Conservation (phyloP, 2,888 invertebrate genomes). For the Drosophila recens region DNA sequence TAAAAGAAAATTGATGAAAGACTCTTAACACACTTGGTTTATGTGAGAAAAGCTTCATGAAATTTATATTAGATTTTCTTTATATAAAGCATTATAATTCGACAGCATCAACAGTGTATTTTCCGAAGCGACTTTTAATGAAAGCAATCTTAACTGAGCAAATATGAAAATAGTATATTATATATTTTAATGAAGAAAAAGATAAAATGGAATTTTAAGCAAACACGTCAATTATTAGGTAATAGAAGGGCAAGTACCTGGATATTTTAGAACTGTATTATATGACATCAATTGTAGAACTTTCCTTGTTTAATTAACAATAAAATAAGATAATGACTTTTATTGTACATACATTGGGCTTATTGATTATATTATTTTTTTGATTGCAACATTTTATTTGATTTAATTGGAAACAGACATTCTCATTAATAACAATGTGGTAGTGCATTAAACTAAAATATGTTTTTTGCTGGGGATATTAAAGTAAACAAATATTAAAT, state of each 20-base stretch:
- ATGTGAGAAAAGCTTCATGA: neutral
- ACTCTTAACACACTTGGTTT: slow-evolving; percentile 3
- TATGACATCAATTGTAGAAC: too few relatives aligned
- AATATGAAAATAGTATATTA: too few relatives aligned
- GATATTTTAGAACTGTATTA: too few relatives aligned
- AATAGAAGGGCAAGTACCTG: too few relatives aligned
- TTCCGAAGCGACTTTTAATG: neutral
- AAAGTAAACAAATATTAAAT: slow-evolving; percentile 31
- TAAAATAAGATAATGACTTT: neutral
- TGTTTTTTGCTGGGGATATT: slow-evolving; percentile 2
- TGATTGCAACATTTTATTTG: slow-evolving; percentile 1
- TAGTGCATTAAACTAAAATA: slow-evolving; percentile 13
- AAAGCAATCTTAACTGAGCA: neutral
- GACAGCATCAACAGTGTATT: neutral
- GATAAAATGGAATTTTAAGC: too few relatives aligned
- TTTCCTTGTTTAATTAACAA: too few relatives aligned
- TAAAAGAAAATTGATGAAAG: slow-evolving; percentile 4
- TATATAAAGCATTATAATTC: neutral
- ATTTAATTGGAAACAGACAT: neutral
- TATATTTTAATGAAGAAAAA: too few relatives aligned
- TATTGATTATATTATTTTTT: neutral
- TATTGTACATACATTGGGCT: neutral
- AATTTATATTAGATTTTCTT: neutral
- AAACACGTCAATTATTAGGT: too few relatives aligned
- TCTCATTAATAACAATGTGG: slow-evolving; percentile 4